These are phyloP conservation scores for Drosophila subobscura DNA, from an alignment of 1,140 invertebrate species.

Conservation along the genomic window DNA sequence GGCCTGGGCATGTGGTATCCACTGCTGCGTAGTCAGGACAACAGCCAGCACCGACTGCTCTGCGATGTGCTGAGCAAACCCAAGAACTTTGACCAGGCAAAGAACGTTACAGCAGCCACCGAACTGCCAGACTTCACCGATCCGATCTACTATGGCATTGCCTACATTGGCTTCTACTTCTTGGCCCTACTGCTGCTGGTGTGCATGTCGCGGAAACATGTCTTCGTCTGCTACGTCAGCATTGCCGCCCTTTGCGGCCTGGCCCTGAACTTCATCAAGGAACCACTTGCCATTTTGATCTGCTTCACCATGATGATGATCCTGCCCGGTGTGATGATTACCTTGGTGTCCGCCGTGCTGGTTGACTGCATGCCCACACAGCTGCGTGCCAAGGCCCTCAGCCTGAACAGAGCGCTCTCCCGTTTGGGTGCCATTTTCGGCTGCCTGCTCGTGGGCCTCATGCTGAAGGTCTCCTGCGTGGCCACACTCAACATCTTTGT, in stretches of 20 bases:
- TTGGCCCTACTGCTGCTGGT: not conserved
- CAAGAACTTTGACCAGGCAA: not conserved
- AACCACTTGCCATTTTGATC: not conserved
- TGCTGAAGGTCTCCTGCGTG: slow-evolving; percentile 16
- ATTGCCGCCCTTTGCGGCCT: not conserved
- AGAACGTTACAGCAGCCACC: not conserved
- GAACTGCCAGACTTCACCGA: slow-evolving; percentile 15
- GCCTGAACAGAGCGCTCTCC: slow-evolving; percentile 6
- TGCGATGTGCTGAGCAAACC: not conserved
- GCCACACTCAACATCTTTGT: slow-evolving; percentile 19
- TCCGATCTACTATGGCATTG: slow-evolving; percentile 6
- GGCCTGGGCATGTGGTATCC: slow-evolving; percentile 34
- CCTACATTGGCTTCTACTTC: not conserved
- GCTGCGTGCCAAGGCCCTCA: slow-evolving; percentile 19
- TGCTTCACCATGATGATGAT: slow-evolving; percentile 12
- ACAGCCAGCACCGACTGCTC: not conserved
- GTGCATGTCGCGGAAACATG: slow-evolving; percentile 3
- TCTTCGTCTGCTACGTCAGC: not conserved
- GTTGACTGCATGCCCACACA: slow-evolving; percentile 15
- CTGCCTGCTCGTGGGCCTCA: slow-evolving; percentile 3
- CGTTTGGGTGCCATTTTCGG: slow-evolving; percentile 6
- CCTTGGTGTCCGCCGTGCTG: slow-evolving; percentile 7
- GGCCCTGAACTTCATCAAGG: not conserved
- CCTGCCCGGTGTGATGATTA: slow-evolving; percentile 16
- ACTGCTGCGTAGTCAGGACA: slow-evolving; percentile 21